Evolutionary conservation across 2,113 vertebrate species (phyloP).

Genomic region (Poecilia latipinna): DNA sequence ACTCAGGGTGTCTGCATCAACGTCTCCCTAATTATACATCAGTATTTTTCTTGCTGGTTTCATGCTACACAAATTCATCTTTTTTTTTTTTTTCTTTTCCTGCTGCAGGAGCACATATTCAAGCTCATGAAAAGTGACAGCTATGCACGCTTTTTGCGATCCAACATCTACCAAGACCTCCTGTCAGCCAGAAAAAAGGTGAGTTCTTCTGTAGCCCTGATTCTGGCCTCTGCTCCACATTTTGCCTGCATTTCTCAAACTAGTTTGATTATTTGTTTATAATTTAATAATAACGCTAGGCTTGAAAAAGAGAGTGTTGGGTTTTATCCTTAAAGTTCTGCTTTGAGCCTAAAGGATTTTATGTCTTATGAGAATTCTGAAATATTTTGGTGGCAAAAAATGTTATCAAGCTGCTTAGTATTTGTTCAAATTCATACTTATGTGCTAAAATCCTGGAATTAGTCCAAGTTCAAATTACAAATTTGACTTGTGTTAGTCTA

Average conservation of each 20-base stretch:
- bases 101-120: conserved; percentile 94
- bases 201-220: conserved; percentile 39
- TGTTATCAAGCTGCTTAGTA: no score
- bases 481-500: no score
- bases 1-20: background rate
- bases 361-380: no score
- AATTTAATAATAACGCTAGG: background rate
- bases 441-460: no score
- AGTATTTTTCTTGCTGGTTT: background rate
- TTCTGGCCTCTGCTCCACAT: background rate
- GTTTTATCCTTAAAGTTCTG: no score
- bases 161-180: conserved; percentile 94
- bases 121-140: conserved; percentile 99
- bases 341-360: no score
- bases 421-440: no score
- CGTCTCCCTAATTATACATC: background rate
- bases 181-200: conserved; percentile 96
- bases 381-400: no score
- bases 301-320: no score
- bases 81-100: conserved; percentile 8
- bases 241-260: conserved; percentile 12
- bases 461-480: no score
- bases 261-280: conserved; percentile 13
- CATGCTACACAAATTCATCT: background rate
- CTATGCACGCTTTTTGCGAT: conserved; percentile 95